Conservation (phyloP, 2,113 vertebrate species). For the Odobenus rosmarus region DNA sequence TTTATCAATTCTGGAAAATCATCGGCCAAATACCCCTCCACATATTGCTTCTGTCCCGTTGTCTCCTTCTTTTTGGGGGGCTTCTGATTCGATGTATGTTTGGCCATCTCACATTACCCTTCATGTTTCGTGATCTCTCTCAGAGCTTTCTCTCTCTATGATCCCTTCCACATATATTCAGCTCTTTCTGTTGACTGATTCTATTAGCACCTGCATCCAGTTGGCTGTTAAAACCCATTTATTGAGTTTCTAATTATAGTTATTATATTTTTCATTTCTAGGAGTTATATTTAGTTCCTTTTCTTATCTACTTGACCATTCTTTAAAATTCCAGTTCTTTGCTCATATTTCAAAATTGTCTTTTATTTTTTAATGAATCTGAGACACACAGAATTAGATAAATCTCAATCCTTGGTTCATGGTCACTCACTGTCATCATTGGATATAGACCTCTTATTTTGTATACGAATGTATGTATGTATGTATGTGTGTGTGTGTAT, state of each 20-base stretch:
- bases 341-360: constrained; percentile 58
- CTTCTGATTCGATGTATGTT: neutral
- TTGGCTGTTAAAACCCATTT: constrained; percentile 51
- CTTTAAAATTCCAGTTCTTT: constrained; percentile 54
- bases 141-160: neutral
- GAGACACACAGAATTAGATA: constrained; percentile 23
- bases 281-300: constrained; percentile 57
- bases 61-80: neutral
- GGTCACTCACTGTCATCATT: neutral
- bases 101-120: neutral
- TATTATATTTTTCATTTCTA: constrained; percentile 59
- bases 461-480: neutral
- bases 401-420: neutral
- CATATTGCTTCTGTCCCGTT: neutral
- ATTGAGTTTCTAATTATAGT: constrained; percentile 56
- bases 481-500: neutral
- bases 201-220: constrained; percentile 27
- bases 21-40: neutral
- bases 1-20: neutral
- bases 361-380: constrained; percentile 43
- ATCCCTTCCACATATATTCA: neutral
- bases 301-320: constrained; percentile 54
- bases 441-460: neutral
- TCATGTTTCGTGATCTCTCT: neutral
- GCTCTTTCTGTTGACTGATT: constrained; percentile 21